Evolutionary conservation across 2,113 vertebrate species (phyloP), one percentile per base, ranked within the genome.

Genomic region (Onychostruthus taczanowskii): DNA sequence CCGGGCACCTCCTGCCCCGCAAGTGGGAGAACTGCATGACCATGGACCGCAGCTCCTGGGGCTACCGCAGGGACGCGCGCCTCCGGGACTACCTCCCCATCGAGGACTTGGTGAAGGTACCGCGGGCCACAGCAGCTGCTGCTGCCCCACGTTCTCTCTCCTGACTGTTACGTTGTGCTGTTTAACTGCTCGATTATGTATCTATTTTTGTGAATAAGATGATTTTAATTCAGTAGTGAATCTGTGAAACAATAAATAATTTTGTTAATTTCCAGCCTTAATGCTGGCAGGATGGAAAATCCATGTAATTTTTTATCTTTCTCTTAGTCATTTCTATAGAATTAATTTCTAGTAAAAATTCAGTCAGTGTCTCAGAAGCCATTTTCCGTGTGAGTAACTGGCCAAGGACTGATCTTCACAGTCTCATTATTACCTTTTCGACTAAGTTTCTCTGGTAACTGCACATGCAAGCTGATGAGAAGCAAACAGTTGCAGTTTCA

Each of bases 11-110:
- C 89, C 94, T 99, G 91, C 96, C 97, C 17, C 99, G 97, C 96
- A 99, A 99, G 82, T 99, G 99, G 99, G 99, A 99, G 93, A 99
- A 99, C 98, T 99, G 99, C 94, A 99, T 99, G 99, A 98, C 98
- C 62, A 98, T 99, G 39, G 99, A 99, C 98, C 97, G 86, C 63
- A 44, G 61, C 61, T 99, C 99, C 2, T 99, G 99, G 99, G 98
- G 99, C 8, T 99, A 98, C 95, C 97, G 99, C 87, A 98, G 99
- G 81, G 96, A 99, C 0, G 98, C 99, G 13, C 88, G 62, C 10
- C 98, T 99, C 10, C 69, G 56, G 0, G 99, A 99, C 90, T 99
- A 98, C 94, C 97, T 99, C 63, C 93, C 98, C 20, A 97, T 98
- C 9, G 95, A 98, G 97, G 96, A 99, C 76, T 84, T 99, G 59